phyloP scores from a whole-genome alignment of 2,888 invertebrate genomes.

The Stenolophus ochropezus region DNA sequence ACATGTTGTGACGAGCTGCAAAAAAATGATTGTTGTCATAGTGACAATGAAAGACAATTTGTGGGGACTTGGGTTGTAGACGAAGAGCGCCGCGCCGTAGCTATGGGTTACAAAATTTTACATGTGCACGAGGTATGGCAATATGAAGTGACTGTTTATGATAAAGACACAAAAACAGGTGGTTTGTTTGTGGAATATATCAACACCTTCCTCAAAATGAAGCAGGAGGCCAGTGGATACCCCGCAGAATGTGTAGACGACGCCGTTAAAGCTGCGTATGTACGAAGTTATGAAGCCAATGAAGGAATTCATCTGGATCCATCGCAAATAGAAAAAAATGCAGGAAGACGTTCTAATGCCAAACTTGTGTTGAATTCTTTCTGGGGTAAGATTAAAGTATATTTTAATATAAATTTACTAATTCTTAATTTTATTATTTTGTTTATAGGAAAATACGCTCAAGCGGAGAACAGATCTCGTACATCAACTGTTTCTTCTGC shows the following conservation, averaged over 20 bases:
- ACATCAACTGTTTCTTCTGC: constrained; percentile 52
- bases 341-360: too few species aligned
- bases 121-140: background rate
- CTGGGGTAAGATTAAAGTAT: constrained; percentile 62
- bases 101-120: background rate
- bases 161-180: too few species aligned
- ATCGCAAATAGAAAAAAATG: constrained; percentile 59
- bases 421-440: background rate
- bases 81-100: background rate
- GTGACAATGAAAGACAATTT: constrained; percentile 2
- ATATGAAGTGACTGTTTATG: constrained; percentile 41
- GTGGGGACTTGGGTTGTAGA: constrained; percentile 18
- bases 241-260: background rate
- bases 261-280: background rate
- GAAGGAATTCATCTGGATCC: constrained; percentile 60
- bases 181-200: too few species aligned
- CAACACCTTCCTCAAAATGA: background rate
- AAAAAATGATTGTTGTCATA: constrained; percentile 54
- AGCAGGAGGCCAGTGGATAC: background rate
- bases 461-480: constrained; percentile 61
- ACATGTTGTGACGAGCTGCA: constrained; percentile 10
- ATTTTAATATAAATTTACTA: constrained; percentile 12
- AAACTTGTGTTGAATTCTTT: too few species aligned
- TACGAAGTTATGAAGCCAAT: constrained; percentile 51
- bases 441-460: constrained; percentile 50